Percentiles rank a stretch among this genome's conserved stretches.
These are phyloP conservation scores for Homalodisca vitripennis DNA, from an alignment of 1,140 invertebrate species.

Conservation along the genomic window DNA sequence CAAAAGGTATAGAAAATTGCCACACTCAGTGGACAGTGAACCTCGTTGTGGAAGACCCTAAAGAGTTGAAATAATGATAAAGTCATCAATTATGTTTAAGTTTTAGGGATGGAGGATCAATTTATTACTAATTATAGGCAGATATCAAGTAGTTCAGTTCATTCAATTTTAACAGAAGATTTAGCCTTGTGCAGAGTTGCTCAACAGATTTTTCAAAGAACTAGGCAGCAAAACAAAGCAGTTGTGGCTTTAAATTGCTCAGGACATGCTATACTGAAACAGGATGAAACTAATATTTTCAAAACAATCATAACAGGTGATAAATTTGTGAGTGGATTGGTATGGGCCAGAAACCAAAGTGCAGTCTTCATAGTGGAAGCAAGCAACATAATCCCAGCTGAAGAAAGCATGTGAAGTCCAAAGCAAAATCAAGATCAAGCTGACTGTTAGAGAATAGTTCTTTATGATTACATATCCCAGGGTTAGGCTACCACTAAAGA, in stretches of 20 bases:
- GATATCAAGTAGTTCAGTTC: too few relatives aligned
- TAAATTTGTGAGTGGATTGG: neutral
- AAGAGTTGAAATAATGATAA: too few relatives aligned
- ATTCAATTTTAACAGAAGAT: conserved; percentile 3
- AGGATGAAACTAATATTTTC: neutral
- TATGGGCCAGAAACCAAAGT: neutral
- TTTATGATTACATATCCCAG: neutral
- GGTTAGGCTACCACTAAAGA: neutral
- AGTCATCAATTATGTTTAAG: too few relatives aligned
- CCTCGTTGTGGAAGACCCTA: too few relatives aligned
- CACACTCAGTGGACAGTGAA: too few relatives aligned
- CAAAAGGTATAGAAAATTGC: too few relatives aligned
- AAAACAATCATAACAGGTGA: conserved; percentile 9
- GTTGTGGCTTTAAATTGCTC: too few relatives aligned
- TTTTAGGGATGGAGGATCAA: too few relatives aligned
- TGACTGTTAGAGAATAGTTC: conserved; percentile 6
- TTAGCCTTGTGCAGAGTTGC: neutral
- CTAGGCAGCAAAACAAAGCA: neutral
- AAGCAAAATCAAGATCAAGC: neutral
- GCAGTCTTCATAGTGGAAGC: conserved; percentile 7
- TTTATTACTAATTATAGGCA: too few relatives aligned
- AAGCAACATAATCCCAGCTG: neutral
- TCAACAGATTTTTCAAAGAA: neutral
- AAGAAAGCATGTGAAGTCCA: neutral
- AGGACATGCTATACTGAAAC: neutral